Evolutionary conservation across 1,140 invertebrate genomes (phyloP), one percentile per base, ranked within the genome.

Genomic region (Aleiodes sp.): DNA sequence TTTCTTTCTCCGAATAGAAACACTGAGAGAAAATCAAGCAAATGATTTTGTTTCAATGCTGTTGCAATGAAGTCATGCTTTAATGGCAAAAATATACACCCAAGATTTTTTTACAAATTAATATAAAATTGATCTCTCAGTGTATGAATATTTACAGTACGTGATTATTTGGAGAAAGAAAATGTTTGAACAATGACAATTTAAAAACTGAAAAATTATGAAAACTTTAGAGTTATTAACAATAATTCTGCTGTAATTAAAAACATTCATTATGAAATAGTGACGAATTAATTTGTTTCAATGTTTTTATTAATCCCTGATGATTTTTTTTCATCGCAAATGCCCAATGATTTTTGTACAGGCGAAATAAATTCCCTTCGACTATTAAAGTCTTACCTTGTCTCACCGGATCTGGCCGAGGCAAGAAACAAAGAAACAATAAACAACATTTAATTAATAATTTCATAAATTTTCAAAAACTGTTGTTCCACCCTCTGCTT

Each of bases 341-440:
- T 10, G 28, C 28, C 37, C 71, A 71, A 74, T 77, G 73, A 77
- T 71, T 70, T 75, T 62, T 63, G 28, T 59, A 35, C 68, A 65
- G 46, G 12, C 62, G 43, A 24, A 26, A 43, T 21, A 39, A 68
- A 21, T 56, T 65, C 68, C 56, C 19, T 62, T 39, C 35, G 16
- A 68, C 8, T 14, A 2, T 59, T 26, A 68, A 75, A 72, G 6
- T 76, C 82, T 84, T 84, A 84, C 83, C 83, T 83, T 83, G 77
- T 72, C 81, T 80, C 68, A 75, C 73, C 68, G 79, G 77, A 28
- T 82, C 83, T 84, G 78, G 76, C 71, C 79, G 67, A 77, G 74
- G 75, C 78, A 79, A 80, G 75, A 81, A 77, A 73, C 75, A 73
- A 79, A 77, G 75, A 72, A 81, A 82, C 67, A 78, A 82, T 72